Percentiles rank a stretch among this genome's conserved stretches.
These are phyloP conservation scores for Drosophila parvula DNA, from an alignment of 1,140 invertebrate genomes.

Conservation along the genomic window DNA sequence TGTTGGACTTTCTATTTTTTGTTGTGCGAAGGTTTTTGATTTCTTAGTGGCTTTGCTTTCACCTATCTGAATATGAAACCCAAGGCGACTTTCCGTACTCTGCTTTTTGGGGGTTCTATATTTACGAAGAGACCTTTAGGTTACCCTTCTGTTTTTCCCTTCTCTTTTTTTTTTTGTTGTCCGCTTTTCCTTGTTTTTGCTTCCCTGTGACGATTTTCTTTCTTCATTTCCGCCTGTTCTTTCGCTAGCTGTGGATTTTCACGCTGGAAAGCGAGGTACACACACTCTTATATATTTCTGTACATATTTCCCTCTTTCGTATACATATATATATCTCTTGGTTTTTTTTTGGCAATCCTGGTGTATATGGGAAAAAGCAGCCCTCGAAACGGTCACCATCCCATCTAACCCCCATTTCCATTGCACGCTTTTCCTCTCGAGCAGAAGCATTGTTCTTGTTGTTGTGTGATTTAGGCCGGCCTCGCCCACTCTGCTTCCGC, in stretches of 20 bases:
- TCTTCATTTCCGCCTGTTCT: slow-evolving; percentile 23
- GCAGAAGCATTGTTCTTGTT: slow-evolving; percentile 28
- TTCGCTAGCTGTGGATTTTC: slow-evolving; percentile 16
- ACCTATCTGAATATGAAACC: slow-evolving; percentile 26
- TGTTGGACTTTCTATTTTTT: slow-evolving; percentile 48
- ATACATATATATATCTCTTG: neutral
- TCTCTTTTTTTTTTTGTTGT: neutral
- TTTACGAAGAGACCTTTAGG: slow-evolving; percentile 10
- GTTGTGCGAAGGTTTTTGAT: slow-evolving; percentile 15
- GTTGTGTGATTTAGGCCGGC: slow-evolving; percentile 39
- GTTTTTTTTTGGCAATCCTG: slow-evolving; percentile 36
- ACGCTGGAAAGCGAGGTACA: slow-evolving; percentile 42
- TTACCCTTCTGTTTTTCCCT: slow-evolving; percentile 26
- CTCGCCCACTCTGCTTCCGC: slow-evolving; percentile 12
- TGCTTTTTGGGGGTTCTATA: slow-evolving; percentile 16
- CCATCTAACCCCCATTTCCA: slow-evolving; percentile 6
- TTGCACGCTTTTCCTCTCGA: slow-evolving; percentile 26
- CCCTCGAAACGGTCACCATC: slow-evolving; percentile 35
- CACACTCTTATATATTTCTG: slow-evolving; percentile 17
- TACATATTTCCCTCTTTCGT: slow-evolving; percentile 33
- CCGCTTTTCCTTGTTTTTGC: slow-evolving; percentile 3
- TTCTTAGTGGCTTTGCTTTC: slow-evolving; percentile 47
- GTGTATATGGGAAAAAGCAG: slow-evolving; percentile 39
- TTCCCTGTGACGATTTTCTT: slow-evolving; percentile 28
- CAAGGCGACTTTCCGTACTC: slow-evolving; percentile 21